These are phyloP conservation scores for Ernsta delagoae DNA, from an alignment of 2,888 invertebrate species.

Conservation along the genomic window DNA sequence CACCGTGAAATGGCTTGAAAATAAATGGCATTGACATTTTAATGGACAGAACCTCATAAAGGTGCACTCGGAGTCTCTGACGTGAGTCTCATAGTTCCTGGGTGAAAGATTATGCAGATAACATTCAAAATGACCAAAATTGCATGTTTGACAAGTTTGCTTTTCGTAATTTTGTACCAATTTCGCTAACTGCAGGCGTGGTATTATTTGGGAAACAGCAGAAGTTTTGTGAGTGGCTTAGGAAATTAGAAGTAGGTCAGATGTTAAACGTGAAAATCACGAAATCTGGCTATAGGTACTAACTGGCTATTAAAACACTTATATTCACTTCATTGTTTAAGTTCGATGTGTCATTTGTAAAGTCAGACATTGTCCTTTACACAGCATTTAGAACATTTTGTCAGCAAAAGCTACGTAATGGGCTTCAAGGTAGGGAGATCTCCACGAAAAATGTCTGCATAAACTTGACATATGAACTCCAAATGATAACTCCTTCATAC, in stretches of 20 bases:
- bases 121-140: no score
- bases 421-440: conserved; percentile 12
- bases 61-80: background rate
- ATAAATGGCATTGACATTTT: conserved; percentile 9
- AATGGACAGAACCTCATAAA: background rate
- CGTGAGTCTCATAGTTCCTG: background rate
- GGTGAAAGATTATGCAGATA: background rate
- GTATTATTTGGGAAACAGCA: no score
- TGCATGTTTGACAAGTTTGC: no score
- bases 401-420: conserved; percentile 7
- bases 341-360: no score
- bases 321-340: no score
- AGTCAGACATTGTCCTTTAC: background rate
- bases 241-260: no score
- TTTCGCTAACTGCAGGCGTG: no score
- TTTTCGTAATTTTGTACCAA: no score
- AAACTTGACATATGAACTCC: conserved; percentile 18
- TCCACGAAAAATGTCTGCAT: conserved; percentile 21
- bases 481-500: conserved; percentile 15
- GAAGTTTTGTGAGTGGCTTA: no score
- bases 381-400: background rate
- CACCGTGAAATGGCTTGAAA: background rate
- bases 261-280: no score
- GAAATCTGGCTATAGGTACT: no score
- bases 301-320: no score